Conservation (phyloP, 2,113 vertebrate species). For the Otolemur garnettii region DNA sequence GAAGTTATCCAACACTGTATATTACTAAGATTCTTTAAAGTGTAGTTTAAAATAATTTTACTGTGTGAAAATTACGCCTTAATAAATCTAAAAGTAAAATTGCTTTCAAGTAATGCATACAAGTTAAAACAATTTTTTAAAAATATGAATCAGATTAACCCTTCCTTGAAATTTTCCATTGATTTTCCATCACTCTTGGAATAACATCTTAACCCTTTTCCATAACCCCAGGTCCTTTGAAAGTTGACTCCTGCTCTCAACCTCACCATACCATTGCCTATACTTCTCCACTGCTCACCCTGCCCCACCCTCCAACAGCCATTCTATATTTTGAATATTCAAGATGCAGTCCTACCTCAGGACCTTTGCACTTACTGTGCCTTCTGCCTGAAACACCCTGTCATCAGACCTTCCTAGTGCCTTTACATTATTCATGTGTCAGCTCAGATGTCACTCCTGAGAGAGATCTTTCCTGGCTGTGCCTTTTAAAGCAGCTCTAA, state of each 20-base stretch:
- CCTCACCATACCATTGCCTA: not conserved
- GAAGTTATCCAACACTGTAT: not conserved
- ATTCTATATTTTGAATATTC: not conserved
- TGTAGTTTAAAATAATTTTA: not conserved
- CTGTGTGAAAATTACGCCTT: not conserved
- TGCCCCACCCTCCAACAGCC: no score
- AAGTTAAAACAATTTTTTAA: not conserved
- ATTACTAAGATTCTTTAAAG: not conserved
- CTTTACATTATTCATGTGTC: not conserved
- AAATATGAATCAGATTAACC: conserved; percentile 2
- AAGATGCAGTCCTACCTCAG: not conserved
- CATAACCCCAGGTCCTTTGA: not conserved
- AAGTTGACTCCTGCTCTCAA: not conserved
- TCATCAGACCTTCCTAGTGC: not conserved
- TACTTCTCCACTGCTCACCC: not conserved
- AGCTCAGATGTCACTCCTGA: not conserved
- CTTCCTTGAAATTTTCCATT: not conserved
- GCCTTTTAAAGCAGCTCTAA: not conserved
- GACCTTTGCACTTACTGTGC: not conserved
- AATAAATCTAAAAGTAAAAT: not conserved
- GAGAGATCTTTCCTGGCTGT: not conserved
- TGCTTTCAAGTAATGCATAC: not conserved
- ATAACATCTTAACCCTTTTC: not conserved
- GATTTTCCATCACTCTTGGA: not conserved
- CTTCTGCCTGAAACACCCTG: not conserved